These are phyloP conservation scores for Sminthurinus signatus DNA, from an alignment of 1,140 invertebrate species.

Conservation along the genomic window DNA sequence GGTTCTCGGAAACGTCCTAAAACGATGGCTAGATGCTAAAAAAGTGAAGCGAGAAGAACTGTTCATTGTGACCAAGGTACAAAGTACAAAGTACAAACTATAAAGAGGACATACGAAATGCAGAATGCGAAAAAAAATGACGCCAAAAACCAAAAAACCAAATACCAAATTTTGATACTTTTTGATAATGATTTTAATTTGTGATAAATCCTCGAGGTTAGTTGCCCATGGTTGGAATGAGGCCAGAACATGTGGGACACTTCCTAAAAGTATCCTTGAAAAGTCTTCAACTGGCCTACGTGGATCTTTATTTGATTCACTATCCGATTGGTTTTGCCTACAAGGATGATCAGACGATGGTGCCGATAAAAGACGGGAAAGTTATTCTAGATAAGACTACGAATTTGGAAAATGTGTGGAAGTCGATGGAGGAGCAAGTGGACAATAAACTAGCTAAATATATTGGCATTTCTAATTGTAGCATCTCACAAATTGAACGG, in stretches of 20 bases:
- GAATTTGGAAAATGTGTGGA: conserved; percentile 65
- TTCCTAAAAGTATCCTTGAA: conserved; percentile 64
- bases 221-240: conserved; percentile 44
- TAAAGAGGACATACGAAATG: background rate
- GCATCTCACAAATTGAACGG: conserved; percentile 50
- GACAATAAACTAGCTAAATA: conserved; percentile 52
- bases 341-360: conserved; percentile 31
- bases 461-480: conserved; percentile 59
- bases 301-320: conserved; percentile 63
- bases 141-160: background rate
- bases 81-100: background rate
- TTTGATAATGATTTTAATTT: background rate
- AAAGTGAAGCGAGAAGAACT: conserved; percentile 46
- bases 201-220: conserved; percentile 7
- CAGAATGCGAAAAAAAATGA: background rate
- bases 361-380: conserved; percentile 36
- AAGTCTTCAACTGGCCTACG: conserved; percentile 64
- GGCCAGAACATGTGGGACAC: conserved; percentile 47
- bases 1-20: conserved; percentile 44
- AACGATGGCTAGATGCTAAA: conserved; percentile 42
- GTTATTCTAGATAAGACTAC: conserved; percentile 59
- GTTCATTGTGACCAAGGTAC: conserved; percentile 47
- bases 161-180: background rate
- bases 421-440: conserved; percentile 49
- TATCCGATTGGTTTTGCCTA: conserved; percentile 44